A percentile compares a stretch with the other conserved stretches of the same genome.
These are phyloP conservation scores for Masticophis lateralis DNA, from an alignment of 2,797 vertebrate species.

Conservation along the genomic window DNA sequence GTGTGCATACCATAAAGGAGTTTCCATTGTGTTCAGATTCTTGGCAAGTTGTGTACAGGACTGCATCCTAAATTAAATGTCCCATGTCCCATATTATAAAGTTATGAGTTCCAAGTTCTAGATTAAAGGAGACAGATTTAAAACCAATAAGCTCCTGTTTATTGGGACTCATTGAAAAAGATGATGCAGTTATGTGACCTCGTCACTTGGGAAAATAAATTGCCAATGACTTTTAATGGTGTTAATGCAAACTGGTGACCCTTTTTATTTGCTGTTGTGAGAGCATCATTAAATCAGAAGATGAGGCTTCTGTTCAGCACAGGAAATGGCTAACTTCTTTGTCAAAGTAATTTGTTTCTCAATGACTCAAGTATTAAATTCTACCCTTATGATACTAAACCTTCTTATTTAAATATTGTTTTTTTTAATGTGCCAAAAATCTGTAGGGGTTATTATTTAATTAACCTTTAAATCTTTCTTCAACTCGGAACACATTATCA, in stretches of 20 bases:
- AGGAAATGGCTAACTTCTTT: background rate
- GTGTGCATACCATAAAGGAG: background rate
- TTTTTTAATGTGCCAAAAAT: background rate
- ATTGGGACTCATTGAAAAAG: background rate
- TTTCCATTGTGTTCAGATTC: background rate
- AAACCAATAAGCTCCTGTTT: background rate
- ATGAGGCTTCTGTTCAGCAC: slow-evolving; percentile 1
- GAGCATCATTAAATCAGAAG: background rate
- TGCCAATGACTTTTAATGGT: background rate
- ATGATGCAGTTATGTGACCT: background rate
- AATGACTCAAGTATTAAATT: background rate
- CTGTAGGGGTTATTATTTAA: background rate
- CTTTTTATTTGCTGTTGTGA: background rate
- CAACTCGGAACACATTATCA: background rate
- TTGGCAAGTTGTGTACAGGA: background rate
- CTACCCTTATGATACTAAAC: background rate
- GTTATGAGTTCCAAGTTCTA: background rate
- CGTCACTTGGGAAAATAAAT: background rate
- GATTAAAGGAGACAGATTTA: background rate
- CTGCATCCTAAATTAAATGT: background rate
- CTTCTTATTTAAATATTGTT: background rate
- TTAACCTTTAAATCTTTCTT: slow-evolving; percentile 6
- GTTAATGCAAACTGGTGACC: background rate
- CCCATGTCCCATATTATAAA: background rate
- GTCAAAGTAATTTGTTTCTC: background rate